phyloP scores from a whole-genome alignment of 2,888 invertebrate species.

The Noctua fimbriata region DNA sequence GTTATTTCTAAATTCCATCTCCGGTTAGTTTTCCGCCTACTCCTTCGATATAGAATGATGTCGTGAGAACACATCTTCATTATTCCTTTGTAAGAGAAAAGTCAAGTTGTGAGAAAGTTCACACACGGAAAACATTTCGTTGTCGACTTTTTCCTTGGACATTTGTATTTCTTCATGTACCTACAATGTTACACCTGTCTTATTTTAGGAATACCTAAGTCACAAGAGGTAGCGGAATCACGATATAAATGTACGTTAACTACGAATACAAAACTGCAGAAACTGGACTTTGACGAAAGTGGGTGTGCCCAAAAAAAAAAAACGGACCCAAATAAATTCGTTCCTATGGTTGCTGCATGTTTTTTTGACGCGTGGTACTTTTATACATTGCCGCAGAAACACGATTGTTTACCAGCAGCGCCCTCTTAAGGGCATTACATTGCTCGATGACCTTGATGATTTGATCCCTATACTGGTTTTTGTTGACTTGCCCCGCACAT shows the following conservation, averaged over 20 bases:
- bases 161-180: conserved; percentile 14
- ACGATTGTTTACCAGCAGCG: too few species aligned
- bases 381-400: too few species aligned
- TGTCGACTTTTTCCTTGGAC: background rate
- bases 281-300: background rate
- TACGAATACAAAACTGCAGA: background rate
- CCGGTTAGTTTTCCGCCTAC: background rate
- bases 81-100: background rate
- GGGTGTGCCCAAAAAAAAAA: background rate
- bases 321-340: background rate
- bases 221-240: background rate
- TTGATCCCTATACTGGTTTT: too few species aligned
- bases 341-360: background rate
- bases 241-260: background rate
- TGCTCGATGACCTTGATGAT: too few species aligned
- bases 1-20: background rate
- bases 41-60: background rate
- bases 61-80: background rate
- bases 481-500: too few species aligned
- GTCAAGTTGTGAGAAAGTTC: background rate
- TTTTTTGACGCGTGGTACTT: too few species aligned
- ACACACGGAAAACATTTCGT: background rate
- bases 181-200: conserved; percentile 1
- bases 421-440: too few species aligned
- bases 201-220: background rate